Evolutionary conservation across 2,888 invertebrate genomes (phyloP).

Genomic region (Lochmaea crataegi): DNA sequence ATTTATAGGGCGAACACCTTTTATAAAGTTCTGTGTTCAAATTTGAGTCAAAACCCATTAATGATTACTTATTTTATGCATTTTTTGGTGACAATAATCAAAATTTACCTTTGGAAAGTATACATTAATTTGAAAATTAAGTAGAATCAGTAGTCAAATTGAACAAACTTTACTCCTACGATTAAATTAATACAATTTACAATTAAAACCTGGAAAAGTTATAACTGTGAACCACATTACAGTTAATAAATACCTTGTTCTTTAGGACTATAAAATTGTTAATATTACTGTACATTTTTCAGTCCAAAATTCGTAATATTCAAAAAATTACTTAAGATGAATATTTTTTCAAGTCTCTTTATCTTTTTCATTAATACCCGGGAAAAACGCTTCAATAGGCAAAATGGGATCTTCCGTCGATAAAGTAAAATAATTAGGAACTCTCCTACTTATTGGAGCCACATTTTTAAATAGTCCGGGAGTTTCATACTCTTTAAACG

Average conservation of each 20-base stretch:
- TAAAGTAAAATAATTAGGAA: conserved; percentile 78
- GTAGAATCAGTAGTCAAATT: no score
- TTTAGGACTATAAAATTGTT: not conserved
- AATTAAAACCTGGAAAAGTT: not conserved
- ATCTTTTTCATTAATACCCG: conserved; percentile 69
- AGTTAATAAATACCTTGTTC: not conserved
- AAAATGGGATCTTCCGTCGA: conserved; percentile 83
- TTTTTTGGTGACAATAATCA: no score
- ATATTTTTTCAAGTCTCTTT: conserved; percentile 25
- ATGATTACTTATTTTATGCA: no score
- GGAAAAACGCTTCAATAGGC: conserved; percentile 85
- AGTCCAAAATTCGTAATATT: not conserved
- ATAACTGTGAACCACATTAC: not conserved
- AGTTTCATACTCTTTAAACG: conserved; percentile 78
- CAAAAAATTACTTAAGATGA: not conserved
- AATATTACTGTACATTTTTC: conserved; percentile 7
- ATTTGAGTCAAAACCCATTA: no score
- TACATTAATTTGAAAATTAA: no score
- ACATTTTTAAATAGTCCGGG: conserved; percentile 79
- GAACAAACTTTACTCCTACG: no score
- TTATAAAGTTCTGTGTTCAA: no score
- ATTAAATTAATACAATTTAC: not conserved
- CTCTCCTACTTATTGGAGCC: conserved; percentile 71
- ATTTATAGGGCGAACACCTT: no score
- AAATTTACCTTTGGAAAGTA: no score